Base-by-base conservation (phyloP, 2,888 invertebrate genomes). In the Unio delphinus region DNA sequence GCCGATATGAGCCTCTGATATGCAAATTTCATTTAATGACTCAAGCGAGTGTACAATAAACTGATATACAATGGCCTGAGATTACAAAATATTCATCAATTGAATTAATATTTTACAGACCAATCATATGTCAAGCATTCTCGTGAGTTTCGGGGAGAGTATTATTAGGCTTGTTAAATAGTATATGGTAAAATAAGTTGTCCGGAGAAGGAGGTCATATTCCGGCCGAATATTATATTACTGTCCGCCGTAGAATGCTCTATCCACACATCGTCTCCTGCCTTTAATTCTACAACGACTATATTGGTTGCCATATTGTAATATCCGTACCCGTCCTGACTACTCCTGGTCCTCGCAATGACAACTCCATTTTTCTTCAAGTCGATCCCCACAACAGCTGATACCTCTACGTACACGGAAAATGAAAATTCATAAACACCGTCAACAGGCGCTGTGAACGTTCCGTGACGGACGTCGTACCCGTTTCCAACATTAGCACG, bases 271-370 rank as follows among this genome's bases (percentile, higher is more conserved):
- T 77, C 77, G 58, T 77, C 75, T 0, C 77, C 76, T 30, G 74
- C 55, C 26, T 61, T 65, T 20, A 76, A 56, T 18, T 73, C 62
- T 4, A 75, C 63, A 18, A 63, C 70, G 0, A 75, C 73, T 17
- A 65, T 72, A 64, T 75, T 77, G 55, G 75, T 73, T 4, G 73
- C 77, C 77, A 77, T 77, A 7, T 74, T 77, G 55, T 75, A 75
- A 60, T 69, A 77, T 30, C 58, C 55, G 30, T 55, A 68, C 55
- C 73, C 75, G 0, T 73, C 73, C 3, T 72, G 65, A 55, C 56
- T 23, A 1, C 70, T 69, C 57, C 70, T 72, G 7, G 70, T 67
- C 56, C 71, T 62, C 5, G 67, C 65, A 4, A 30, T 60, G 7
- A 45, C 45, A 11, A 3, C 15, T 45, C 45, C 45, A 15, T 45